Conservation (phyloP, 30 jellyfish, hydroid and myxozoan species). For the Morbakka virulenta region DNA sequence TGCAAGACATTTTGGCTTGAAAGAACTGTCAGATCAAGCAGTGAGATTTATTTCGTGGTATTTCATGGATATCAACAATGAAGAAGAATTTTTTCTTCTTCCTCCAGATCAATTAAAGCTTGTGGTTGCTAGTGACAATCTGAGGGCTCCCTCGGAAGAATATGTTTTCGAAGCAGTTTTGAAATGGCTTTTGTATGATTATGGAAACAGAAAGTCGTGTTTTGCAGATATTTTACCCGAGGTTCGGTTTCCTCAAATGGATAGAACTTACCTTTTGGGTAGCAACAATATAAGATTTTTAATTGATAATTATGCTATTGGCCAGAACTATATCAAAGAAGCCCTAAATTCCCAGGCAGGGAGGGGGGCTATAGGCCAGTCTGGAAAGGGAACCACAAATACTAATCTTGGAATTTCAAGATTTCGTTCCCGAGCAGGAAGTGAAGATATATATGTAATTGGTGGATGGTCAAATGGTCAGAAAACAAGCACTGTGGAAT, state of each 20-base stretch:
- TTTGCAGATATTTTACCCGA: slow-evolving; percentile 53
- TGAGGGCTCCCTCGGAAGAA: slow-evolving; percentile 87
- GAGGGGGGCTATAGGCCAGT: slow-evolving; percentile 4
- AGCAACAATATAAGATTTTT: slow-evolving; percentile 64
- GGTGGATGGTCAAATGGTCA: slow-evolving; percentile 99
- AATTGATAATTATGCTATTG: slow-evolving; percentile 59
- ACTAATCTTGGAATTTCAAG: slow-evolving; percentile 19
- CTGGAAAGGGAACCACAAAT: background rate
- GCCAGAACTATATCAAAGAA: slow-evolving; percentile 48
- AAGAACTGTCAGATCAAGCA: slow-evolving; percentile 67
- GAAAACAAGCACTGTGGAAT: slow-evolving; percentile 89
- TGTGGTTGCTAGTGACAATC: slow-evolving; percentile 62
- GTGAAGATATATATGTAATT: slow-evolving; percentile 87
- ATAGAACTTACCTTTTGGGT: slow-evolving; percentile 47
- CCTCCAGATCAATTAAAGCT: slow-evolving; percentile 65
- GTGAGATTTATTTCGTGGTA: slow-evolving; percentile 84
- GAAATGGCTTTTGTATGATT: slow-evolving; percentile 82
- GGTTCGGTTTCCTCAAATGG: slow-evolving; percentile 72
- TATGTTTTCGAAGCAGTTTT: slow-evolving; percentile 72
- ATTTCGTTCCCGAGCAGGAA: slow-evolving; percentile 73
- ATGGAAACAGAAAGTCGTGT: slow-evolving; percentile 36
- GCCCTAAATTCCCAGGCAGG: slow-evolving; percentile 27
- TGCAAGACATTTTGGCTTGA: slow-evolving; percentile 73
- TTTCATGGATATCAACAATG: slow-evolving; percentile 76
- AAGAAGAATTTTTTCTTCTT: slow-evolving; percentile 62